Conservation (phyloP, 2,113 vertebrate genomes). For the Candoia aspera region DNA sequence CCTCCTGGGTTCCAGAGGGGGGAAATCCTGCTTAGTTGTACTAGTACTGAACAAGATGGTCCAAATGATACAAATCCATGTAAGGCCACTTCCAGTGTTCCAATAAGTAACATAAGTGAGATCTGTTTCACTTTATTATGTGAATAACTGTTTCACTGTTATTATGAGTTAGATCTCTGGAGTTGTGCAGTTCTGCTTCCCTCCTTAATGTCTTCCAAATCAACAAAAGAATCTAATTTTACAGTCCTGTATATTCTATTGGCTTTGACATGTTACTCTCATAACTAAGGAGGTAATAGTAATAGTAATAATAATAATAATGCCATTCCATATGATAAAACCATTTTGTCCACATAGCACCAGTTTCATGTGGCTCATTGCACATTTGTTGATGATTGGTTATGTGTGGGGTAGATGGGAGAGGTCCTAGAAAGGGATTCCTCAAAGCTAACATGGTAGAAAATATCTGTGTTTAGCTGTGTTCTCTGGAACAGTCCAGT, state of each 20-base stretch:
- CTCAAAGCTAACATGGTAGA: not conserved
- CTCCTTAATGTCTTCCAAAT: not conserved
- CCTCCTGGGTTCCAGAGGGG: not conserved
- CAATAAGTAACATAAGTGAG: not conserved
- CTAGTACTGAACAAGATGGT: not conserved
- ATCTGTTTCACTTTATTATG: not conserved
- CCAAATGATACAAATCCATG: not conserved
- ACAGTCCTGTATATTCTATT: slow-evolving; percentile 32
- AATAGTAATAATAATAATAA: not conserved
- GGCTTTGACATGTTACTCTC: slow-evolving; percentile 42
- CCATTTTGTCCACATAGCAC: not conserved
- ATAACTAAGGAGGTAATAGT: slow-evolving; percentile 35
- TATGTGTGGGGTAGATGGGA: not conserved
- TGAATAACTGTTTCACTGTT: too few species aligned
- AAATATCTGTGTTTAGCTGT: slow-evolving; percentile 18
- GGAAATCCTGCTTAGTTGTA: too few species aligned
- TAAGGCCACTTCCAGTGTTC: not conserved
- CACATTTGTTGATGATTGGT: not conserved
- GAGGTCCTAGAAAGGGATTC: not conserved
- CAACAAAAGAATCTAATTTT: not conserved
- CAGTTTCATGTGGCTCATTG: not conserved
- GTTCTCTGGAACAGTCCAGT: not conserved
- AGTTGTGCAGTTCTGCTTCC: not conserved
- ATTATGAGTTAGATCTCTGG: not conserved
- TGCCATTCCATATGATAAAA: not conserved